Conservation (phyloP, 2,113 vertebrate species). For the Patagioenas fasciata region DNA sequence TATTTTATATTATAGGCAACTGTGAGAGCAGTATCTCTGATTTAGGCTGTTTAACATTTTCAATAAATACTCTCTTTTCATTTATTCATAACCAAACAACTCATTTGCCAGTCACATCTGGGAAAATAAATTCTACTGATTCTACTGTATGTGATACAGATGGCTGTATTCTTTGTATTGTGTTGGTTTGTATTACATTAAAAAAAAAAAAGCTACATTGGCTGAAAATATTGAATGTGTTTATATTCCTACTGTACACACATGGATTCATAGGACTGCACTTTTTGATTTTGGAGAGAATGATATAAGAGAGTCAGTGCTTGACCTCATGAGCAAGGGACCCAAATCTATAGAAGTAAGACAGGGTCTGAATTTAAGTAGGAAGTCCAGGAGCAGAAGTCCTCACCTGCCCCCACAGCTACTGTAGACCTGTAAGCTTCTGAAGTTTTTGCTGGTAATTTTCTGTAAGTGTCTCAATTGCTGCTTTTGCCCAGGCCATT, state of each 20-base stretch:
- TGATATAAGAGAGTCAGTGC: not conserved
- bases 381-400: not conserved
- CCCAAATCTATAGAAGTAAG: not conserved
- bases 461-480: not conserved
- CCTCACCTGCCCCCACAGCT: not conserved
- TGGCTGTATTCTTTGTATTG: not conserved
- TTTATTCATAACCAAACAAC: not conserved
- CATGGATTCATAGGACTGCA: not conserved
- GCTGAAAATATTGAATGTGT: not conserved
- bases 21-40: rapidly evolving
- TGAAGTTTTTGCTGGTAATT: not conserved
- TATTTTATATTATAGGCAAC: not conserved
- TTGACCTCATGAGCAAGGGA: not conserved
- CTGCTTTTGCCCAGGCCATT: not conserved
- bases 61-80: not conserved
- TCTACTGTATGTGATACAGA: not conserved
- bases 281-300: not conserved
- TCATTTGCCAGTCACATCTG: not conserved
- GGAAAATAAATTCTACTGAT: not conserved
- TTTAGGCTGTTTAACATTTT: not conserved
- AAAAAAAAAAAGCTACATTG: not conserved
- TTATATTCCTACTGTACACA: not conserved
- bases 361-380: not conserved
- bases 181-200: not conserved
- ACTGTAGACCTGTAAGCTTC: not conserved